phyloP scores from a whole-genome alignment of 2,797 vertebrate species.

The Ctenopoma kingsleyae region DNA sequence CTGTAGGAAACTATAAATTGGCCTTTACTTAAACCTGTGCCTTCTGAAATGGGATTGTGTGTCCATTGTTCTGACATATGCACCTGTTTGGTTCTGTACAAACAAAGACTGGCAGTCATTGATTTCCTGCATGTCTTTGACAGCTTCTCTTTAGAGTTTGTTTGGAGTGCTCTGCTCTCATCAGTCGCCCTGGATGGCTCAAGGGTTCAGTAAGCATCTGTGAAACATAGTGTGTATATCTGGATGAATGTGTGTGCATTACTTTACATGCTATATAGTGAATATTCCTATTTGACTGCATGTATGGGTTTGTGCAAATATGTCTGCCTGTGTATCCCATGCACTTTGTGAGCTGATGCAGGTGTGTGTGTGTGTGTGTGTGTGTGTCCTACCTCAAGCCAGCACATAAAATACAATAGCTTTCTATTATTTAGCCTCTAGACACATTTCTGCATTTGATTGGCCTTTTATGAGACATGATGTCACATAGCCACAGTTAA shows the following conservation, averaged over 20 bases:
- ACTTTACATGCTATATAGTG: no score
- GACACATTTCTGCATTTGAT: background rate
- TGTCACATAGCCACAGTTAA: no score
- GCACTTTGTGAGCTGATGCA: conserved; percentile 20
- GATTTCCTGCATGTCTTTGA: conserved; percentile 27
- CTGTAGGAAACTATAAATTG: no score
- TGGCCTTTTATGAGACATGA: no score
- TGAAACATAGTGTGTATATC: background rate
- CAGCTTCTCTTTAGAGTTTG: conserved; percentile 28
- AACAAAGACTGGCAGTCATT: background rate
- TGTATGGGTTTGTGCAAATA: background rate
- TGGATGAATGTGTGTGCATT: background rate
- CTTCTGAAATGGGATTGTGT: background rate
- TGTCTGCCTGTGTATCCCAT: background rate
- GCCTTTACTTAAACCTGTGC: background rate
- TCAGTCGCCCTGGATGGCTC: background rate
- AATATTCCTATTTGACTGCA: no score
- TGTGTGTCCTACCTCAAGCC: background rate
- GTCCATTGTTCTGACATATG: background rate
- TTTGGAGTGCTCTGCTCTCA: conserved; percentile 18
- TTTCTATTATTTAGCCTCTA: conserved; percentile 21
- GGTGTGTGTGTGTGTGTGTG: background rate
- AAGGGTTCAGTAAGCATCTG: conserved; percentile 5
- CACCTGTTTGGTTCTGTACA: conserved; percentile 1
- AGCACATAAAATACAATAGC: conserved; percentile 20